Conservation (phyloP, 2,113 vertebrate species). For the Noctilio leporinus region DNA sequence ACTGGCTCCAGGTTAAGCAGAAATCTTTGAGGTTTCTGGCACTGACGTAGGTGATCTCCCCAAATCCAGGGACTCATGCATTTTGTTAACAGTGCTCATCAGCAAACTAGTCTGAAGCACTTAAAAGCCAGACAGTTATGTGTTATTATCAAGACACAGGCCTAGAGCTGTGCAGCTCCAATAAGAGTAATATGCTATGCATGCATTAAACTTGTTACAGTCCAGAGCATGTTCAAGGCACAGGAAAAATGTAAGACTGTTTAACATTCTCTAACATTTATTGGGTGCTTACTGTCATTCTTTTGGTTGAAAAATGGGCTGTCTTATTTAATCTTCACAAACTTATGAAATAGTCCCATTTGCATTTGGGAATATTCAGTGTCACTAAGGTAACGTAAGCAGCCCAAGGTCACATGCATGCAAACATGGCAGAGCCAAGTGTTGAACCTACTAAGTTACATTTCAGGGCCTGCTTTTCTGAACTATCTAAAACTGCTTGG, state of each 20-base stretch:
- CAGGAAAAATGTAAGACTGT: neutral
- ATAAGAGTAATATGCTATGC: neutral
- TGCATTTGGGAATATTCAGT: neutral
- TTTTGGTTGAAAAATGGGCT: neutral
- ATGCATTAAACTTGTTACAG: neutral
- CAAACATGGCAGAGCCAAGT: neutral
- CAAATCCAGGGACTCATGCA: neutral
- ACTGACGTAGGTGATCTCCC: neutral
- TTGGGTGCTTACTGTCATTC: neutral
- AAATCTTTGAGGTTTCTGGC: neutral
- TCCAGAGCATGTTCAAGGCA: neutral
- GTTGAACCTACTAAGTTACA: neutral
- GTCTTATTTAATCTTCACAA: neutral
- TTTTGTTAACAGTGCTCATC: neutral
- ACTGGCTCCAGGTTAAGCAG: neutral
- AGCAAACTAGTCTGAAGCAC: neutral
- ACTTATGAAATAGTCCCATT: neutral
- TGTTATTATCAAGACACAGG: neutral
- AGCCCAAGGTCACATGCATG: neutral
- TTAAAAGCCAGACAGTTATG: neutral
- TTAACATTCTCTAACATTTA: neutral
- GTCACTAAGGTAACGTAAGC: neutral
- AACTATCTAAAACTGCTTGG: neutral
- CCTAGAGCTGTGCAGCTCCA: neutral
- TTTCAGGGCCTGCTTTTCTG: neutral